Evolutionary conservation across 2,113 vertebrate species (phyloP), one percentile per base, ranked within the genome.

Genomic region (Sylvilagus bachmani): DNA sequence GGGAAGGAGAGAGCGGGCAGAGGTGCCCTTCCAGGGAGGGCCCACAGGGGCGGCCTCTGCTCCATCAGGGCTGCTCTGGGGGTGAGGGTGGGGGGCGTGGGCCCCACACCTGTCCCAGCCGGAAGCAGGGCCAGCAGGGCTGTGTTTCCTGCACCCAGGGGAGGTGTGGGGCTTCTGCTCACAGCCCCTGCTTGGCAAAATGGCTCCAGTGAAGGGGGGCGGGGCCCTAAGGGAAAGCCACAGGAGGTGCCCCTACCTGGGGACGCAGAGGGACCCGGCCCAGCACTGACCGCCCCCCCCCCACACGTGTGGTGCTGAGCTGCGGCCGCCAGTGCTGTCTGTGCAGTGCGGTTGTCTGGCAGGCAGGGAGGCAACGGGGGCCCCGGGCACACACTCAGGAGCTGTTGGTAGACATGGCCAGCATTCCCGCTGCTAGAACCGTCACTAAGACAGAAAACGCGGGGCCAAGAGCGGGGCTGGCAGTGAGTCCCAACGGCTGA

Each of bases 261-360:
- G 62, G 36, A 53, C 33, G 3, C 21, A 33, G 6, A 44, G 14
- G 21, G 27, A 80, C 66, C 55, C 53, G 31, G 69, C 64, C 29
- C 8, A 70, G 70, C 29, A 19, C 12, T 38, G 36, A 21, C 55
- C 2, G 0, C 19, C 44, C 24, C 53, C 33, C 29, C 62, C 38
- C 5, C 10, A 4, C 10, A 38, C 2, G 3, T 31, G 44, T 61
- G 21, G 67, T 17, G 69, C 36, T 27, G 29, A 86, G 38, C 27
- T 31, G 10, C 0, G 1, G 49, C 38, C 51, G 75, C 49, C 5
- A 0, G 0, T 24, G 44, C 71, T 73, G 2, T 84, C 77, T 36
- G 0, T 66, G 51, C 64, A 25, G 12, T 49, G 61, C 38, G 53
- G 38, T 22, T 92, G 74, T 79, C 86, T 81, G 24, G 49, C 93